Percentiles rank a stretch among this genome's conserved stretches.
Conservation (phyloP, 2,797 vertebrate species). For the Crenuchus spilurus region DNA sequence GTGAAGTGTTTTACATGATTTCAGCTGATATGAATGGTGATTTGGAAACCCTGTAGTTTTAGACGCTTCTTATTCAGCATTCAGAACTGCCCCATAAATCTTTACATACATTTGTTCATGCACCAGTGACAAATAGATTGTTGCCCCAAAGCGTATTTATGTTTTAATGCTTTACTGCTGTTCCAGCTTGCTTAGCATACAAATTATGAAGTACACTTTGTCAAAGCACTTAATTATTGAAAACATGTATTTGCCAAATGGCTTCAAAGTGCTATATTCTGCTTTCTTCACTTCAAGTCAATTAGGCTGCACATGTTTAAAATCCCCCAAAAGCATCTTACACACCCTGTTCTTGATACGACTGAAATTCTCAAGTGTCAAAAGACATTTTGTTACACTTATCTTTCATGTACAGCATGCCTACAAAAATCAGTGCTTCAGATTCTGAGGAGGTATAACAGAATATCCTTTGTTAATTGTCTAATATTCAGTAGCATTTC, state of each 20-base stretch:
- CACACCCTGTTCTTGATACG: conserved; percentile 17
- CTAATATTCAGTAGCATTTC: conserved; percentile 24
- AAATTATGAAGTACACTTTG: conserved; percentile 49
- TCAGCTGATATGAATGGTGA: no score
- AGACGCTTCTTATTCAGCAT: neutral
- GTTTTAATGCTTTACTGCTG: conserved; percentile 31
- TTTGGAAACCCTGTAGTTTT: neutral
- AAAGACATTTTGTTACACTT: conserved; percentile 50
- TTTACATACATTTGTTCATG: neutral
- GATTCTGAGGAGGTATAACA: conserved; percentile 18
- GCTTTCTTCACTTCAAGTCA: conserved; percentile 55
- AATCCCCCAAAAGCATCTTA: conserved; percentile 26
- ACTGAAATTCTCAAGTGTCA: conserved; percentile 27
- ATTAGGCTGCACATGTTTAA: conserved; percentile 48
- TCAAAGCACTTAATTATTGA: conserved; percentile 52
- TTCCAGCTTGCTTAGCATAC: conserved; percentile 30
- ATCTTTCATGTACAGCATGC: conserved; percentile 42
- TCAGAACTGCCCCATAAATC: neutral
- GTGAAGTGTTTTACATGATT: no score
- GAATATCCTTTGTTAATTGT: conserved; percentile 27
- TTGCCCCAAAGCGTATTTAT: neutral
- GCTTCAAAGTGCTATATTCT: conserved; percentile 60
- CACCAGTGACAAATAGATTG: neutral
- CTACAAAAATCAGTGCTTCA: neutral
- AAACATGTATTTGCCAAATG: conserved; percentile 57